Conservation (phyloP, 30 jellyfish, hydroid and myxozoan species). For the Cassiopea xamachana region DNA sequence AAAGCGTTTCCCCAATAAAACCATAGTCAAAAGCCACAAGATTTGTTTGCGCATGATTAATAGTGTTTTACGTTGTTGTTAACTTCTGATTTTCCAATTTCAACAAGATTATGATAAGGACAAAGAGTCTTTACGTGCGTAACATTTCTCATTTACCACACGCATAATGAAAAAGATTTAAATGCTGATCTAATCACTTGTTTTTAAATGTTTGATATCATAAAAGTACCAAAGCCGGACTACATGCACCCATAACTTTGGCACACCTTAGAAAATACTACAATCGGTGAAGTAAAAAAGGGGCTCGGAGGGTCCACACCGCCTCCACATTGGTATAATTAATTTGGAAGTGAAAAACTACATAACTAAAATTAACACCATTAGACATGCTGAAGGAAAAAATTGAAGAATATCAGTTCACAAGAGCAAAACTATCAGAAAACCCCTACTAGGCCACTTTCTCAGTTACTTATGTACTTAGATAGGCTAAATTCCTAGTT, state of each 20-base stretch:
- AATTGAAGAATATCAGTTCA: no score
- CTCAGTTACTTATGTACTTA: no score
- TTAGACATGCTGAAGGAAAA: no score
- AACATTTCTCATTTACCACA: constrained; percentile 11
- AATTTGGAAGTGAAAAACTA: no score
- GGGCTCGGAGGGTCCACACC: no score
- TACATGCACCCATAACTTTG: background rate
- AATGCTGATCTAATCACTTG: background rate
- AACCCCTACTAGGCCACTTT: no score
- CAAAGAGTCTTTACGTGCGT: constrained; percentile 2
- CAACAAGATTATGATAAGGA: background rate
- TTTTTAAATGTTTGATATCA: background rate
- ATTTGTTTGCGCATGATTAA: background rate
- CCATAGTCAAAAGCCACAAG: background rate
- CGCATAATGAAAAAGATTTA: background rate
- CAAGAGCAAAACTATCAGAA: no score
- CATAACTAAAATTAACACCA: no score
- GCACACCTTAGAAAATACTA: background rate
- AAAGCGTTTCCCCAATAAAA: background rate
- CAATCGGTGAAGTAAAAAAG: no score
- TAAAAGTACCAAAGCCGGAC: background rate
- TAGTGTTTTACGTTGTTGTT: background rate
- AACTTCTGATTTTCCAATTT: background rate
- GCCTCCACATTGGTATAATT: no score
- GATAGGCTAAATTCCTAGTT: no score